Percentiles rank a stretch among this genome's conserved stretches.
These are phyloP conservation scores for Sandelia bainsii DNA, from an alignment of 2,797 vertebrate species.

Conservation along the genomic window DNA sequence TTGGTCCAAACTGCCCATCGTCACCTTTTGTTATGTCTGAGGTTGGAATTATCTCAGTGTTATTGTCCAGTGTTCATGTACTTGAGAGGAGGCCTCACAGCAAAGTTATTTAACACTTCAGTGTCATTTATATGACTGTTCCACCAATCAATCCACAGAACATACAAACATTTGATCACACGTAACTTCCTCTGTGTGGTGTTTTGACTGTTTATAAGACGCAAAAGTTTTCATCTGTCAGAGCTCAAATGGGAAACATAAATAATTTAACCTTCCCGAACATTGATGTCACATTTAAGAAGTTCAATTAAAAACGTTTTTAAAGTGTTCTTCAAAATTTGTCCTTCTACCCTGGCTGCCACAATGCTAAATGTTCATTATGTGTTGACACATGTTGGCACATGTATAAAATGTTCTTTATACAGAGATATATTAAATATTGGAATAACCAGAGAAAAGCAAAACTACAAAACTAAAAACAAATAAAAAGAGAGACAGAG, in stretches of 20 bases:
- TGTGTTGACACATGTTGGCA: background rate
- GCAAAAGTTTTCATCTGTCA: too few relatives aligned
- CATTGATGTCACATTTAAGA: too few relatives aligned
- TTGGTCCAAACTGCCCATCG: background rate
- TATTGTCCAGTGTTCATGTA: background rate
- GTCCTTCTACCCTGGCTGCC: too few relatives aligned
- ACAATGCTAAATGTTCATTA: background rate
- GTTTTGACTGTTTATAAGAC: too few relatives aligned
- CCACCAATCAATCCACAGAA: background rate
- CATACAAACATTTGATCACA: background rate
- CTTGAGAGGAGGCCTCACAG: background rate
- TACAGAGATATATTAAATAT: background rate
- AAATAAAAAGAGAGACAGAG: background rate
- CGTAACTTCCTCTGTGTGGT: background rate
- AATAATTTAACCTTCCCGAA: too few relatives aligned
- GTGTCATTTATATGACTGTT: background rate
- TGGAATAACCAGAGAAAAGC: background rate
- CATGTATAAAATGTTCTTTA: too few relatives aligned
- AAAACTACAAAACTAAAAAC: conserved; percentile 2
- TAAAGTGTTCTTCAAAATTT: too few relatives aligned
- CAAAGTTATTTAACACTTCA: background rate
- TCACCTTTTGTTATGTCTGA: background rate
- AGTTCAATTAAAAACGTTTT: too few relatives aligned
- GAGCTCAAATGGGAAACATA: too few relatives aligned
- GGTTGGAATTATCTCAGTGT: background rate